A percentile compares a stretch with the other conserved stretches of the same genome.
Conservation (phyloP, 2,797 vertebrate genomes). For the Phataginus tricuspis region DNA sequence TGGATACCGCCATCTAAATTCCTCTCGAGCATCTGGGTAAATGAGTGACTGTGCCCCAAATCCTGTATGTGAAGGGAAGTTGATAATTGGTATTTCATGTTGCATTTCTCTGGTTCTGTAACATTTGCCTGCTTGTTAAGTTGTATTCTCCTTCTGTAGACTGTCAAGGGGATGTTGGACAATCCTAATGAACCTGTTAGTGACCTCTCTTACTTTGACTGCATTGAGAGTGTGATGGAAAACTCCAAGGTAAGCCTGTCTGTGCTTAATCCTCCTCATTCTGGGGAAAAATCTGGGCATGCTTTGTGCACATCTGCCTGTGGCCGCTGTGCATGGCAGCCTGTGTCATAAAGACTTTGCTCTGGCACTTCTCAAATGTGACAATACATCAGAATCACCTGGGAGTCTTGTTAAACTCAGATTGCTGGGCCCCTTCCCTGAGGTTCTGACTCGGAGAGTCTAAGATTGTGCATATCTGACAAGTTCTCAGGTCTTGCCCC, state of each 20-base stretch:
- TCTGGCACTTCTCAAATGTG: neutral
- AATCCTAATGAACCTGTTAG: slow-evolving; percentile 97
- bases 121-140: neutral
- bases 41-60: neutral
- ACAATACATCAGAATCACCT: neutral
- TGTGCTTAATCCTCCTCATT: neutral
- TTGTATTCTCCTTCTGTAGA: slow-evolving; percentile 85
- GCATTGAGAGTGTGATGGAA: slow-evolving; percentile 99
- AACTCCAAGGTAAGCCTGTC: slow-evolving; percentile 94
- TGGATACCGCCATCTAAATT: neutral
- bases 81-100: neutral
- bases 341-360: neutral
- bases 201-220: slow-evolving; percentile 98
- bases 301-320: neutral
- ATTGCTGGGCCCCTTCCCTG: neutral
- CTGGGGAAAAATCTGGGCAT: rapidly evolving
- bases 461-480: neutral
- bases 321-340: neutral
- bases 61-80: neutral
- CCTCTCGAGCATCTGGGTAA: neutral
- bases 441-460: neutral
- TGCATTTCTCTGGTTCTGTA: neutral
- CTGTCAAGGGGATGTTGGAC: slow-evolving; percentile 96
- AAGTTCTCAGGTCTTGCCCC: neutral
- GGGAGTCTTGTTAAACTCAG: neutral